Percentiles rank a stretch among this genome's conserved stretches.
These are phyloP conservation scores for Cryptocephalus moraei DNA, from an alignment of 2,888 invertebrate genomes.

Conservation along the genomic window DNA sequence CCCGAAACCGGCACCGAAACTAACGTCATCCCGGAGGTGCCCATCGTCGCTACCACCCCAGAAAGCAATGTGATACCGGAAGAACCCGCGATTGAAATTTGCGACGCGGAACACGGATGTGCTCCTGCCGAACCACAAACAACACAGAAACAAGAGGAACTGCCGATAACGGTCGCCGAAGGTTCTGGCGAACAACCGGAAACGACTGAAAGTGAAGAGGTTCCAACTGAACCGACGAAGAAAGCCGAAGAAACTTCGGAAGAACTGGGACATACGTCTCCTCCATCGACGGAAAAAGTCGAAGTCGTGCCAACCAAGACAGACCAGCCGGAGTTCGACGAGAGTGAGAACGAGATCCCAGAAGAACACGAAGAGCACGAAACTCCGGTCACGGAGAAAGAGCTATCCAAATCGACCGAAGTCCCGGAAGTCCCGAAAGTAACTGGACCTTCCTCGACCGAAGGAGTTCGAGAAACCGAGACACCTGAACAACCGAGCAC, in stretches of 20 bases:
- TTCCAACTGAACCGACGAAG: constrained; percentile 4
- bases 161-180: constrained; percentile 5
- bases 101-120: constrained; percentile 3
- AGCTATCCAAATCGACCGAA: not conserved
- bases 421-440: not conserved
- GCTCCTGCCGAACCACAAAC: not conserved
- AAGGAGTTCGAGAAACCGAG: constrained; percentile 5
- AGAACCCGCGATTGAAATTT: constrained; percentile 3
- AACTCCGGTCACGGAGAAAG: constrained; percentile 1
- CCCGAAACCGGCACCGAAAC: constrained; percentile 5
- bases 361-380: constrained; percentile 5
- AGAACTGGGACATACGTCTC: not conserved
- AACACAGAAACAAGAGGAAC: no score
- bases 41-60: no score
- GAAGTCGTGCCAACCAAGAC: no score
- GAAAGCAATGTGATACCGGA: constrained; percentile 4
- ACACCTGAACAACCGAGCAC: constrained; percentile 4
- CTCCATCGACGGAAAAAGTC: no score
- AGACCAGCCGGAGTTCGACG: no score
- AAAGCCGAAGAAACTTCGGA: constrained; percentile 3
- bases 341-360: no score
- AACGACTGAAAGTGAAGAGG: constrained; percentile 4
- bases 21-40: not conserved
- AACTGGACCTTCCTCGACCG: constrained; percentile 1
- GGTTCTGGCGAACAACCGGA: constrained; percentile 3